Base-by-base conservation (phyloP, 2,888 invertebrate species). In the Microctonus hyperodae region DNA sequence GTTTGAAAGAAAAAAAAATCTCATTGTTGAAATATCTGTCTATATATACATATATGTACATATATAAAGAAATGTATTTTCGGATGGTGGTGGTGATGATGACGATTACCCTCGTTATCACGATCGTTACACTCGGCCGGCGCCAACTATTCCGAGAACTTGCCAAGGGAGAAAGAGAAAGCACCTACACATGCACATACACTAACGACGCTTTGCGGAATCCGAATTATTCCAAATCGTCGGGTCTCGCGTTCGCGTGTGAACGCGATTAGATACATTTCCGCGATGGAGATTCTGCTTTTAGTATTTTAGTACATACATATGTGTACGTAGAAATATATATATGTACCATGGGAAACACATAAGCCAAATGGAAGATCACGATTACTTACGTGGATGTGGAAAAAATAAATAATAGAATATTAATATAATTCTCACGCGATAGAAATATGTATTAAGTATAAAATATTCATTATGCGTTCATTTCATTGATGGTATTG, bases 41-140 rank as follows among this genome's bases (percentile, higher is more conserved):
- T n/a, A n/a, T n/a, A n/a, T n/a, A n/a, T n/a, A n/a, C n/a, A n/a
- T n/a, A n/a, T n/a, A n/a, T n/a, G n/a, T 44, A n/a, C 16, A 44
- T 44, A 5, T 40, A 16, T 10, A 13, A 25, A 25, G 44, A 44
- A 31, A 60, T 11, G 22, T n/a, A 33, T 25, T 16, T 9, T 22
- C 2, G 60, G 51, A 9, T 23, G 10, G 50, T 48, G 58, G 16
- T 44, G 60, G 44, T 33, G 28, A 28, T 28, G 58, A 44, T 44
- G 63, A 51, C 37, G 68, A 69, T 71, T 68, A 67, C 48, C 64
- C 48, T 68, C 56, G 64, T 68, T 71, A 68, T 67, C 69, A 58
- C 20, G 37, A 50, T 64, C 53, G 65, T 69, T 62, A 65, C 56
- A 60, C 59, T 57, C 40, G 66, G 66, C 53, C 37, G 53, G 51